Conservation (phyloP, 2,888 invertebrate genomes). For the Meiosimyza decipiens region DNA sequence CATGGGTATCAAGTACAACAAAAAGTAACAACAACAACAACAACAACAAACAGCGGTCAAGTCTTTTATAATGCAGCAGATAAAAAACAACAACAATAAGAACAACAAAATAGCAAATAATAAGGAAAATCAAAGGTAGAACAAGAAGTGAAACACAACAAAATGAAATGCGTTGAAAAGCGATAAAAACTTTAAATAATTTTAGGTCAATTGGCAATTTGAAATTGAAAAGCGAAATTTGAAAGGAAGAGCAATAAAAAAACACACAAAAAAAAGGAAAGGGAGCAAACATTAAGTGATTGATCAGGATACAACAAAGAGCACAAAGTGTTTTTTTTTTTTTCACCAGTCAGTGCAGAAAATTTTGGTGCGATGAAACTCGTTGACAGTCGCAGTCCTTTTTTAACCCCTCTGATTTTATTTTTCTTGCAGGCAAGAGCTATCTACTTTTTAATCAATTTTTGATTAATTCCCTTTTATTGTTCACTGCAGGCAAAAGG, state of each 20-base stretch:
- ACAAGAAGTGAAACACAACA: neutral
- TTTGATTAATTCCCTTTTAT: no score
- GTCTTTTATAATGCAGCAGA: neutral
- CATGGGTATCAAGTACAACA: constrained; percentile 23
- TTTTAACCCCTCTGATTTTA: no score
- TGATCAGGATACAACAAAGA: neutral
- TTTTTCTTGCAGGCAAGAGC: neutral
- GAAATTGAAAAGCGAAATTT: constrained; percentile 1
- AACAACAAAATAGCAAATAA: constrained; percentile 6
- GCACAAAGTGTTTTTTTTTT: neutral
- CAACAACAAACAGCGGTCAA: neutral
- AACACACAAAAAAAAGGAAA: neutral
- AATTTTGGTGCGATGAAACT: no score
- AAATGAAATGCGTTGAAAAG: neutral
- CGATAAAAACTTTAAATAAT: constrained; percentile 10
- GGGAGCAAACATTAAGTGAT: constrained; percentile 5
- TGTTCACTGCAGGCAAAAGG: no score
- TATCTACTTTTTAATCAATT: no score
- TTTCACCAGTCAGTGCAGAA: neutral
- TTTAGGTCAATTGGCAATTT: constrained; percentile 36
- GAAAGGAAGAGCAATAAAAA: neutral
- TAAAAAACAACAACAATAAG: neutral
- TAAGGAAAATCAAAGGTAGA: neutral
- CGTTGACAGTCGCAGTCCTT: no score
- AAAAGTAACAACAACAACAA: neutral